Evolutionary conservation across 2,797 vertebrate genomes (phyloP).

Genomic region (Aselliscus stoliczkanus): DNA sequence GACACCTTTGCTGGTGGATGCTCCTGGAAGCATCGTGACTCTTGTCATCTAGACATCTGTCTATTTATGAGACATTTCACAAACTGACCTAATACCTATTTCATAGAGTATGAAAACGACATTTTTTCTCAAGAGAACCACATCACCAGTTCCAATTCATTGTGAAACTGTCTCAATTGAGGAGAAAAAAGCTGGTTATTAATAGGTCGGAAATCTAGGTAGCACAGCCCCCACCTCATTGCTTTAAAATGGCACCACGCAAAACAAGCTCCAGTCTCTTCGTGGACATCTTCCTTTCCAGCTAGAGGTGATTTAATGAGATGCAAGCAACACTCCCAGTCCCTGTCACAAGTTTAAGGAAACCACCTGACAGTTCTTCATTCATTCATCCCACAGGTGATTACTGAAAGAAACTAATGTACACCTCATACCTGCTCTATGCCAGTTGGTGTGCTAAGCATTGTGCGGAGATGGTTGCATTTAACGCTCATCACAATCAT

Average conservation of each 20-base stretch:
- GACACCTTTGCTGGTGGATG: not conserved
- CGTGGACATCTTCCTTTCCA: not conserved
- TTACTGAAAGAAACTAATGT: not conserved
- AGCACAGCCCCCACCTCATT: not conserved
- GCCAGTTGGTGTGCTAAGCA: not conserved
- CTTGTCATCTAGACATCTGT: constrained; percentile 46
- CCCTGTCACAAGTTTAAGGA: not conserved
- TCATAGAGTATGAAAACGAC: constrained; percentile 52
- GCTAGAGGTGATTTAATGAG: not conserved
- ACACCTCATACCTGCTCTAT: not conserved
- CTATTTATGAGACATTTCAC: constrained; percentile 44
- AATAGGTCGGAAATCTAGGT: not conserved
- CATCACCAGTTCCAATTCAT: not conserved
- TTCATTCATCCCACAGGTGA: not conserved
- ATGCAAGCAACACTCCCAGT: not conserved
- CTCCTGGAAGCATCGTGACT: not conserved
- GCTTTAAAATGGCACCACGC: not conserved
- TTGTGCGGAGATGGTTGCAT: not conserved
- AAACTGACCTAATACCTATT: constrained; percentile 54
- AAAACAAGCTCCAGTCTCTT: not conserved
- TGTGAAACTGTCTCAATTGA: constrained; percentile 17
- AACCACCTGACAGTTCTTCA: not conserved
- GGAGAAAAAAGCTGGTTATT: not conserved
- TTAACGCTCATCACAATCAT: not conserved
- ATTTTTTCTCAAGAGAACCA: constrained; percentile 65